Percentiles rank a stretch among this genome's conserved stretches.
Conservation (phyloP, 92 coral and sea anemone species). For the Epizoanthus illoricatus region DNA sequence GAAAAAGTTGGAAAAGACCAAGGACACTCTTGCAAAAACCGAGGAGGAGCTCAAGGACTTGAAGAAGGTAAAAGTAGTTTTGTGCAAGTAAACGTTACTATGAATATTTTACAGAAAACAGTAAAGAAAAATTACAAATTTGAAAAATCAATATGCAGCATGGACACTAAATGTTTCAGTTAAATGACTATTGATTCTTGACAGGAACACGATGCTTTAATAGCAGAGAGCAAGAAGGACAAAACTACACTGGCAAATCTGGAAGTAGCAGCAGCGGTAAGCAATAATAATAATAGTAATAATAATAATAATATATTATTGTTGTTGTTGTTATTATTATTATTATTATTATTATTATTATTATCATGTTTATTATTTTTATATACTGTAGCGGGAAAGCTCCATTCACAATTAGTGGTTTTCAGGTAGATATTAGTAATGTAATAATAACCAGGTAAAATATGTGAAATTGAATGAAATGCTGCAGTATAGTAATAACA, state of each 20-base stretch:
- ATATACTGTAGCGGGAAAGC: not conserved
- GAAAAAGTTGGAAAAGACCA: constrained; percentile 82
- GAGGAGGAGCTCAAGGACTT: constrained; percentile 93
- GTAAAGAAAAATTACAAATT: too few species aligned
- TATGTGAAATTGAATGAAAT: too few species aligned
- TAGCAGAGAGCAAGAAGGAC: constrained; percentile 84
- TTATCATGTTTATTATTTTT: too few species aligned
- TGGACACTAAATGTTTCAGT: not conserved
- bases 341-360: too few species aligned
- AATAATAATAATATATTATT: too few species aligned
- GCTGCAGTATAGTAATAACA: too few species aligned
- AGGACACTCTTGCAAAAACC: constrained; percentile 76
- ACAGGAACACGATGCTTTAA: constrained; percentile 80
- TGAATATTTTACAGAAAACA: not conserved
- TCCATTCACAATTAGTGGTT: not conserved
- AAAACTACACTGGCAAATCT: constrained; percentile 89
- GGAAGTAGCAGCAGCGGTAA: constrained; percentile 92
- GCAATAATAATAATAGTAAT: not conserved
- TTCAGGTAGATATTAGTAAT: too few species aligned
- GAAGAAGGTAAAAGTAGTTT: constrained; percentile 69
- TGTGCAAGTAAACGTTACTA: not conserved
- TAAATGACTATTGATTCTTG: not conserved
- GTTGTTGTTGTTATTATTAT: too few species aligned
- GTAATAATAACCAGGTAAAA: too few species aligned
- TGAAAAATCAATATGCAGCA: not conserved